Conservation (phyloP, 2,797 vertebrate genomes). For the Rhinella marina region DNA sequence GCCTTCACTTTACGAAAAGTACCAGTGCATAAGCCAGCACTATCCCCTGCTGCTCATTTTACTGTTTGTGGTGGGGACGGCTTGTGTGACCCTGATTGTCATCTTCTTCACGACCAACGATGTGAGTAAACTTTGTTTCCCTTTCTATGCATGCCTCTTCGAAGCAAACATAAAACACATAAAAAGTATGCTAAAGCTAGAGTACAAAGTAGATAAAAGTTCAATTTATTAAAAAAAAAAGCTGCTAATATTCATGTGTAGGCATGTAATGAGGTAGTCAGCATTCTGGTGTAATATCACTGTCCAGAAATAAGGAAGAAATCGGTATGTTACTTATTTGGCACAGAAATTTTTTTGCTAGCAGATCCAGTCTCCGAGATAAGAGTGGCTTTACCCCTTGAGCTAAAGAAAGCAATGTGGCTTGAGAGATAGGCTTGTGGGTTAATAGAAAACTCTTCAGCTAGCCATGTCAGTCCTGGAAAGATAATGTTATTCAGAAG, state of each 20-base stretch:
- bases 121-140: constrained; percentile 77
- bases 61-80: constrained; percentile 82
- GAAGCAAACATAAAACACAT: not conserved
- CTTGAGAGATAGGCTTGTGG: not conserved
- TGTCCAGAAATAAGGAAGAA: too few relatives aligned
- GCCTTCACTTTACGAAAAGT: constrained; percentile 86
- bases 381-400: not conserved
- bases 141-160: not conserved
- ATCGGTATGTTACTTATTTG: not conserved
- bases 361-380: not conserved
- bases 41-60: constrained; percentile 88
- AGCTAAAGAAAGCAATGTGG: not conserved
- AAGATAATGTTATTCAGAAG: not conserved
- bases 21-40: constrained; percentile 88
- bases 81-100: constrained; percentile 79
- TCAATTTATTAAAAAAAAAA: not conserved
- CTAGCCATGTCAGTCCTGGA: not conserved
- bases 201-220: not conserved
- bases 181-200: not conserved
- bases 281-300: not conserved
- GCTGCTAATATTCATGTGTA: not conserved
- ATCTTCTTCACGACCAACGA: constrained; percentile 76
- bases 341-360: not conserved
- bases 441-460: not conserved
- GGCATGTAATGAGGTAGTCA: not conserved